phyloP scores from a whole-genome alignment of 2,113 vertebrate genomes.

The Corythornis madagascariensis region DNA sequence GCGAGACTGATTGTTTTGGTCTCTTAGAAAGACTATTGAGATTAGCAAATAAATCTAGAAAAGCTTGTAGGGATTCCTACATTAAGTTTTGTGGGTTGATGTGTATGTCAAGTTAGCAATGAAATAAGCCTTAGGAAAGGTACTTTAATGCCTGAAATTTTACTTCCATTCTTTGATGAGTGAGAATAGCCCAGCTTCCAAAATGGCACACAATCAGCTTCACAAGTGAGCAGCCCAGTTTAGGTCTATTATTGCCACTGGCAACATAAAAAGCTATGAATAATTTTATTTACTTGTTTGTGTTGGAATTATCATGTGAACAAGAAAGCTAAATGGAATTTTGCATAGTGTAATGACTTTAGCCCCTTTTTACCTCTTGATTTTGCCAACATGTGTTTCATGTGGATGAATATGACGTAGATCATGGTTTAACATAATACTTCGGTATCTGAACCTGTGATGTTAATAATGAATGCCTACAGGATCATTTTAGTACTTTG shows the following conservation, averaged over 20 bases:
- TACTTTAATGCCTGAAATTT: neutral
- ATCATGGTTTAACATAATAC: neutral
- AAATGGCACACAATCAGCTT: neutral
- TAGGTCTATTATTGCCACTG: accelerated
- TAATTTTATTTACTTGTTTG: neutral
- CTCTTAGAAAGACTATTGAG: neutral
- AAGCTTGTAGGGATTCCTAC: neutral
- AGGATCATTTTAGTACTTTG: neutral
- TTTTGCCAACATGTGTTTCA: neutral
- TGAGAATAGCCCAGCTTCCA: neutral
- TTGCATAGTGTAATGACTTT: neutral
- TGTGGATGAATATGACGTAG: neutral
- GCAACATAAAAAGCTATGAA: neutral
- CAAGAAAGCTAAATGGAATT: neutral
- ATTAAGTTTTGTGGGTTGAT: neutral
- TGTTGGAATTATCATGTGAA: neutral
- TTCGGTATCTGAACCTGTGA: neutral
- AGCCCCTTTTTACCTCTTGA: neutral
- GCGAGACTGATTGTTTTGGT: neutral
- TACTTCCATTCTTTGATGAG: neutral
- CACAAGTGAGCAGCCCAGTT: neutral
- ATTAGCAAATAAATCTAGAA: neutral
- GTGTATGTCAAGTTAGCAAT: neutral
- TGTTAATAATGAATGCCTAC: neutral
- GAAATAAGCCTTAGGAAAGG: neutral